These are phyloP conservation scores for Mixornis gularis DNA, from an alignment of 2,113 vertebrate genomes.

Conservation along the genomic window DNA sequence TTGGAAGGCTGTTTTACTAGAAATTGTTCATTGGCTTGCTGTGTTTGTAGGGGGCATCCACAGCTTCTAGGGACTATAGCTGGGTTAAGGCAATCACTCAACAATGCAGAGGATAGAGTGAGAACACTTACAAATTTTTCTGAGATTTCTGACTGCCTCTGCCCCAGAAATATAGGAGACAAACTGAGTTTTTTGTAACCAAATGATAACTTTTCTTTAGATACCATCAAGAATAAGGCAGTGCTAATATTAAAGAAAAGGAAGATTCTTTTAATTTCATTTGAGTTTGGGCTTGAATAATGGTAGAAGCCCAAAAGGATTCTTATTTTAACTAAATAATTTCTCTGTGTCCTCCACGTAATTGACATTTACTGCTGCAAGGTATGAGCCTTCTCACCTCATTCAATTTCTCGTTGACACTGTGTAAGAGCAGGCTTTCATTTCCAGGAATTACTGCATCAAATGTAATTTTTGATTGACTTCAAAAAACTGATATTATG, in stretches of 20 bases:
- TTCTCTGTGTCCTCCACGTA: neutral
- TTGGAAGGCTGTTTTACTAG: too few species aligned
- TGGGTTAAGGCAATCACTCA: neutral
- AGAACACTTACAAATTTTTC: neutral
- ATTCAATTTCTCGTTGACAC: neutral
- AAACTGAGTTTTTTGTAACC: neutral
- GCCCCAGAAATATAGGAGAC: neutral
- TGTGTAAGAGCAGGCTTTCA: neutral
- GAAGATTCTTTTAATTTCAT: rapidly evolving
- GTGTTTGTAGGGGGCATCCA: neutral
- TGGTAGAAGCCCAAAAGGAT: neutral
- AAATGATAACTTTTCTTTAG: neutral
- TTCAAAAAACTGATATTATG: neutral
- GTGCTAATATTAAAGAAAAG: neutral
- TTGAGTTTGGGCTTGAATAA: neutral
- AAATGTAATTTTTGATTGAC: neutral
- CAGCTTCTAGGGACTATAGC: neutral
- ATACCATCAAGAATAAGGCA: neutral
- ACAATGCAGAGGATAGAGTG: neutral
- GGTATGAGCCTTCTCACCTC: neutral
- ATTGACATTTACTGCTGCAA: neutral
- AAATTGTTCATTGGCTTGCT: too few species aligned
- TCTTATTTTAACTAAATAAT: neutral
- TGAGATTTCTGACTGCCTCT: neutral
- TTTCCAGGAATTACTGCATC: neutral